A percentile compares a stretch with the other conserved stretches of the same genome.
Conservation (phyloP, 2,888 invertebrate genomes). For the Panopea generosa region DNA sequence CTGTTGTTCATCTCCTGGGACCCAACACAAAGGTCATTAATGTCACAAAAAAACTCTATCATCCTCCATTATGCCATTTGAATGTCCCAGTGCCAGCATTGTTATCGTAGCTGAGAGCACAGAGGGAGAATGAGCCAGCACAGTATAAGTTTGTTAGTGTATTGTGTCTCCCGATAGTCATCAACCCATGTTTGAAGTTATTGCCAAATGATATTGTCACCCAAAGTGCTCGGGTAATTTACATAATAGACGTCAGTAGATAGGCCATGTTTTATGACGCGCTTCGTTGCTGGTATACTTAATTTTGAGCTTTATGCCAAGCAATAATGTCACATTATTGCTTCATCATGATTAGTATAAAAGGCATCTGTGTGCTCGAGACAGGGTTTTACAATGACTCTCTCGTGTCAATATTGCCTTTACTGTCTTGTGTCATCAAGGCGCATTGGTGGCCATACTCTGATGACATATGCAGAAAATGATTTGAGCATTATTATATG, state of each 20-base stretch:
- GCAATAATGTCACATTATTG: slow-evolving; percentile 17
- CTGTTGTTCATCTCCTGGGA: slow-evolving; percentile 8
- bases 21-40: slow-evolving; percentile 37
- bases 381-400: slow-evolving; percentile 11
- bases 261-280: slow-evolving; percentile 40
- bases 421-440: slow-evolving; percentile 45
- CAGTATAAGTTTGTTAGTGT: slow-evolving; percentile 41
- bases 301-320: slow-evolving; percentile 20
- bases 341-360: slow-evolving; percentile 20
- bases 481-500: too few relatives aligned
- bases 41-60: slow-evolving; percentile 33
- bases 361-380: slow-evolving; percentile 15
- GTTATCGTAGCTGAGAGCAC: slow-evolving; percentile 7
- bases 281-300: slow-evolving; percentile 11
- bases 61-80: slow-evolving; percentile 9
- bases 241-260: slow-evolving; percentile 43
- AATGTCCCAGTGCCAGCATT: not conserved
- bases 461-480: too few relatives aligned
- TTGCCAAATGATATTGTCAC: slow-evolving; percentile 43
- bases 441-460: too few relatives aligned
- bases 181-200: slow-evolving; percentile 37
- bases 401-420: slow-evolving; percentile 33
- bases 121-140: slow-evolving; percentile 11
- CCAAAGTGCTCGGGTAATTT: slow-evolving; percentile 31
- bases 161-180: slow-evolving; percentile 36